Conservation (phyloP, 2,888 invertebrate genomes). For the Tuberolachnus salignus region DNA sequence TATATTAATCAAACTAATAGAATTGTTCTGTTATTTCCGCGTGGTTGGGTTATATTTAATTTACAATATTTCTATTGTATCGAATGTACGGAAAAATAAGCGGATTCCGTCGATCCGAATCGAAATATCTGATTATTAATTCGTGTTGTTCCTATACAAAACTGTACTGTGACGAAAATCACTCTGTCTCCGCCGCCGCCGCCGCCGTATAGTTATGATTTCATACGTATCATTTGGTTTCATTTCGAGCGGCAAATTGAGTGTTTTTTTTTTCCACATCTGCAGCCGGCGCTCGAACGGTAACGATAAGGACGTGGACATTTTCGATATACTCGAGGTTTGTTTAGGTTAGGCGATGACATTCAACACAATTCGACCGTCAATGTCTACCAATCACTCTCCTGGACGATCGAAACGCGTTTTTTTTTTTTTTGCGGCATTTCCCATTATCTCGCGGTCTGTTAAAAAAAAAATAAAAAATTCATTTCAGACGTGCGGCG, state of each 20-base stretch:
- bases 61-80: too few relatives aligned
- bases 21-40: too few relatives aligned
- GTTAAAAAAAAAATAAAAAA: too few relatives aligned
- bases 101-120: neutral
- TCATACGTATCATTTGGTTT: slow-evolving; percentile 34
- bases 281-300: neutral
- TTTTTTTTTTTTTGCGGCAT: neutral
- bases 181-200: too few relatives aligned
- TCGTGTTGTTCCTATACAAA: neutral
- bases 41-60: too few relatives aligned
- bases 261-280: slow-evolving; percentile 12
- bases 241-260: slow-evolving; percentile 23
- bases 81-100: too few relatives aligned
- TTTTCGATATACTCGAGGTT: slow-evolving; percentile 20
- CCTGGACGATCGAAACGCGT: neutral
- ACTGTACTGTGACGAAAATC: neutral
- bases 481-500: too few relatives aligned
- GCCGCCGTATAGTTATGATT: slow-evolving; percentile 3
- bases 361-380: slow-evolving; percentile 11
- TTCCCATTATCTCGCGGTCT: neutral
- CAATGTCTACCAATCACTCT: neutral
- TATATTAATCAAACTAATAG: too few relatives aligned
- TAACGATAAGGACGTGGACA: neutral
- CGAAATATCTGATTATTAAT: neutral
- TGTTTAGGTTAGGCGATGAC: too few relatives aligned